Evolutionary conservation across 2,888 invertebrate species (phyloP).

Genomic region (Polietes domitor): DNA sequence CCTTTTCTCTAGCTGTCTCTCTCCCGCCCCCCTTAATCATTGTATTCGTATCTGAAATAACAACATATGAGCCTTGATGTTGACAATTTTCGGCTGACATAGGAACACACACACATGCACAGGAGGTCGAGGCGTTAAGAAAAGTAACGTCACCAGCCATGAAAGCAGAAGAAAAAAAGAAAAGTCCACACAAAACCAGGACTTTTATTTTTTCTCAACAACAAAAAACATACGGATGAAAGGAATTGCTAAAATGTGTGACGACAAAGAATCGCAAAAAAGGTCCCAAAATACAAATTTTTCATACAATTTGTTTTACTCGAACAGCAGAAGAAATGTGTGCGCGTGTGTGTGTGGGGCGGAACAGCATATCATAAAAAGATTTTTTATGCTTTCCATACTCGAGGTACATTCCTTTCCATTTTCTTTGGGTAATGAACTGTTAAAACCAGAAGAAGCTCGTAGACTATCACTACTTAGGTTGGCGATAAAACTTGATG

Average conservation of each 20-base stretch:
- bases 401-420: conserved; percentile 17
- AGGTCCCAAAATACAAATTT: conserved; percentile 14
- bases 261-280: neutral
- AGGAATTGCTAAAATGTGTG: neutral
- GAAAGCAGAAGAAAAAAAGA: neutral
- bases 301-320: conserved; percentile 48
- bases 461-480: conserved; percentile 17
- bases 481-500: conserved; percentile 12
- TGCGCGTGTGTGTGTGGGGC: neutral
- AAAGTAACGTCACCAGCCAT: conserved; percentile 4
- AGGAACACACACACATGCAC: no score
- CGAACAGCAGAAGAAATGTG: neutral
- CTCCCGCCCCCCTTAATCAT: no score
- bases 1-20: conserved; percentile 16
- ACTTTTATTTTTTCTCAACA: neutral
- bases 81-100: conserved; percentile 6
- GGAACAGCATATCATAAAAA: neutral
- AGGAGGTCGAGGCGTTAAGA: neutral
- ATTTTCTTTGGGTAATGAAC: conserved; percentile 58
- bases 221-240: neutral
- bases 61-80: conserved; percentile 45
- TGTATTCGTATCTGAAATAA: neutral
- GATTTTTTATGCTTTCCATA: conserved; percentile 25
- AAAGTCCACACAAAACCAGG: neutral
- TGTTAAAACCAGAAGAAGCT: conserved; percentile 52